Evolutionary conservation across 2,113 vertebrate species (phyloP), one percentile per base, ranked within the genome.

Genomic region (Perca schrenkii): DNA sequence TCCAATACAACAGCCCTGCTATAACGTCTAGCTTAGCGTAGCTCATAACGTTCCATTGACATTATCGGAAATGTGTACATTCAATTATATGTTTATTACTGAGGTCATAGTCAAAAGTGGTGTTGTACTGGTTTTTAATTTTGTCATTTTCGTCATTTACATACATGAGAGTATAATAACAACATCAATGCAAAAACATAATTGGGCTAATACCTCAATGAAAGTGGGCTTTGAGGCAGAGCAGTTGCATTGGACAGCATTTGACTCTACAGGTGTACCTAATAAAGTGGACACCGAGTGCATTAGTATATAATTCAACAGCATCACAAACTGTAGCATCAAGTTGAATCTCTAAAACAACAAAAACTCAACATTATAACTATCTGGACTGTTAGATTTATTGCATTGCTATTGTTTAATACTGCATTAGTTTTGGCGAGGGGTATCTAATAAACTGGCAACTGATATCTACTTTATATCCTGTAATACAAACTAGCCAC

Each of bases 231-330:
- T 19, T 13, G 22, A 36, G 8, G 25, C 22, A 17, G 12, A 7
- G 3, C 4, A 16, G 21, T 36, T 72, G 58, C 2, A 67, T 28
- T 79, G 34, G 31, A 73, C 47, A 31, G 8, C 40, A 64, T 60
- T 12, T 36, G 7, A 58, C 43, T 58, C 43, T 16, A 43, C n/a
- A 80, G 10, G 34, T 64, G 61, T 71, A 17, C 62, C 57, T 73
- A 64, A 60, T 74, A 72, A 67, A 75, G 34, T 22, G 62, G n/a
- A 8, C 25, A 22, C 8, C 64, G 2, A 56, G 58, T 57, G 74
- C 43, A 5, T 31, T 6, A 50, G 6, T 5, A 15, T 11, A 21
- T 58, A 56, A 16, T 66, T 73, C 25, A 66, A 53, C 28, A 83
- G 49, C 19, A 21, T 6, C 28, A 52, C 49, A 70, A 74, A 50